These are phyloP conservation scores for Mnemiopsis leidyi DNA, from an alignment of 37 sponge, comb jelly and placozoan species.

Conservation along the genomic window DNA sequence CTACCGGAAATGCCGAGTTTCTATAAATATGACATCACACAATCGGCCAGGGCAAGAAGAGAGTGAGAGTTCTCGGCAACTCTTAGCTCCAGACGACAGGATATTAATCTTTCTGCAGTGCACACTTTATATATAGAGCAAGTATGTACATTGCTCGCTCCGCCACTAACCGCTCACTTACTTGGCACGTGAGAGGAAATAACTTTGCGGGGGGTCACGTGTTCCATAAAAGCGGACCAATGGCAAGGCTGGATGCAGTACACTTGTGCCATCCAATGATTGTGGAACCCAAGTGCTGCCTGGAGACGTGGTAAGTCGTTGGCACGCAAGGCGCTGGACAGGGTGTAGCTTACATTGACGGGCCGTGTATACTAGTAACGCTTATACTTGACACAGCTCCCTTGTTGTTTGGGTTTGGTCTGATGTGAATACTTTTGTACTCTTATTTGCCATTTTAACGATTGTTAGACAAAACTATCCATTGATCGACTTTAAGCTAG, in stretches of 20 bases:
- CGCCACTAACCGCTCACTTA: not conserved
- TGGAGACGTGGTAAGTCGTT: not conserved
- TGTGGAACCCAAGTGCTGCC: not conserved
- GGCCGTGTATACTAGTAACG: too few species aligned
- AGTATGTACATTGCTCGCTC: not conserved
- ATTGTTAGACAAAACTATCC: too few species aligned
- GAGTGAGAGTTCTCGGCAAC: not conserved
- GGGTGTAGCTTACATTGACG: not conserved
- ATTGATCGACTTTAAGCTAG: too few species aligned
- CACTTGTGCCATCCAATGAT: not conserved
- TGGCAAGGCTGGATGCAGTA: not conserved
- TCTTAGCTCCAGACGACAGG: not conserved
- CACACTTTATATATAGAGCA: not conserved
- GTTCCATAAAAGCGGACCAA: not conserved
- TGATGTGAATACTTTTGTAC: too few species aligned
- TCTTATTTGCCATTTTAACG: too few species aligned
- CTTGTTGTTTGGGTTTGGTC: too few species aligned
- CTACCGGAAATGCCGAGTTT: not conserved
- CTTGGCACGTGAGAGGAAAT: not conserved
- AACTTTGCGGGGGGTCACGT: not conserved
- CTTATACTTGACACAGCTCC: too few species aligned
- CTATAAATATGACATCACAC: conserved; percentile 48
- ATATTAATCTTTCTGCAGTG: not conserved
- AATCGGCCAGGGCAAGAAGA: not conserved
- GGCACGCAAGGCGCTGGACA: not conserved